These are phyloP conservation scores for Tautogolabrus adspersus DNA, from an alignment of 2,113 vertebrate species.

Conservation along the genomic window DNA sequence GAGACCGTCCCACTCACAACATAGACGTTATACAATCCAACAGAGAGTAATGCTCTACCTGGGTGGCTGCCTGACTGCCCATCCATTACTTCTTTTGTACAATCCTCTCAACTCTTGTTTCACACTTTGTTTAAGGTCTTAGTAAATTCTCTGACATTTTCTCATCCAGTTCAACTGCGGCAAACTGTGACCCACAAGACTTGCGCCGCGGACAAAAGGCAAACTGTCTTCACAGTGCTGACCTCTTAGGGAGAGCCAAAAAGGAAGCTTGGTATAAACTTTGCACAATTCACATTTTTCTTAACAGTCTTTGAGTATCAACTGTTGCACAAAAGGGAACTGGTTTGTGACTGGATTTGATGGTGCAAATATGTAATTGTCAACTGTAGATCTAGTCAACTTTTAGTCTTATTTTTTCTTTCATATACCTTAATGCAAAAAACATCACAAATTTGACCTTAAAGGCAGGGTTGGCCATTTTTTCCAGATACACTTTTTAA, in stretches of 20 bases:
- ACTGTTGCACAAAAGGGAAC: background rate
- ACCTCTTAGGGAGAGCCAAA: background rate
- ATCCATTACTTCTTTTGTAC: conserved; percentile 29
- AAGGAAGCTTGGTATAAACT: background rate
- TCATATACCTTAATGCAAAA: too few relatives aligned
- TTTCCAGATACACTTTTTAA: too few relatives aligned
- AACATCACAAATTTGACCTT: too few relatives aligned
- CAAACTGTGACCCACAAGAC: background rate
- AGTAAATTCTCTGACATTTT: background rate
- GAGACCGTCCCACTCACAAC: conserved; percentile 49
- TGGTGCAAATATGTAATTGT: background rate
- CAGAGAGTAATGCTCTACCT: conserved; percentile 37
- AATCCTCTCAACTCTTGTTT: background rate
- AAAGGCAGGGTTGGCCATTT: too few relatives aligned
- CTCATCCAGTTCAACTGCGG: background rate
- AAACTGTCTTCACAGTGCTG: background rate
- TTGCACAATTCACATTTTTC: background rate
- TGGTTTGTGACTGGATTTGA: background rate
- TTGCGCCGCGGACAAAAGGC: background rate
- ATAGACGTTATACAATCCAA: conserved; percentile 55
- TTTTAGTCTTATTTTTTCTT: background rate
- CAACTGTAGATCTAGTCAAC: too few relatives aligned
- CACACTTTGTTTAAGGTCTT: conserved; percentile 13
- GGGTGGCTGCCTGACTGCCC: conserved; percentile 35
- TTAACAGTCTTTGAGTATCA: background rate